Base-by-base conservation (phyloP, 2,113 vertebrate species). In the Eolophus roseicapilla region DNA sequence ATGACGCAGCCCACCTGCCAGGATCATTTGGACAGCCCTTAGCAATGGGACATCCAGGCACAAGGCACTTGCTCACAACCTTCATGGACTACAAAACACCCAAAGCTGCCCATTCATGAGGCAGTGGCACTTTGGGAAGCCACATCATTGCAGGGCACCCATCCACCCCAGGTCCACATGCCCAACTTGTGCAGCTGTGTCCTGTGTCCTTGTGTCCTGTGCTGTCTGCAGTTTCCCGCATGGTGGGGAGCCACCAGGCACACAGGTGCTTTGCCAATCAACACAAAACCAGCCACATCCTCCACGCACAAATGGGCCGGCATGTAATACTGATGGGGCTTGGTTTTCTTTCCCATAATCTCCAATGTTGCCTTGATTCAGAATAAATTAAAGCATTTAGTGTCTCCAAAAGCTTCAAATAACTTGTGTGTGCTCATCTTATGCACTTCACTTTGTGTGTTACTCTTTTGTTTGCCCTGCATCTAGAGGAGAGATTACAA, bases 261-360 rank as follows among this genome's bases (percentile, higher is more conserved):
- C 33, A 14, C 0, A 1, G 49, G 16, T 37, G 64, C 37, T 63
- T 35, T 39, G 77, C 23, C 77, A 67, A 2, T 11, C 17, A 3
- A 39, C 75, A 55, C 28, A 35, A 62, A 64, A 27, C 13, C 49
- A 69, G 25, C 37, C 47, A 15, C 60, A 39, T 28, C 28, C 17
- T 44, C 41, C 60, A 16, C 18, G 13, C 0, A 0, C 10, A 29
- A 55, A 43, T 14, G 14, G 55, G 37, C 43, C 0, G 0, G 18
- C 28, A 43, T 3, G 41, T 27, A 10, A 64, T 35, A 41, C 39
- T 27, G 33, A 18, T 17, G 21, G 18, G 27, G 17, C 25, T 81
- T 41, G 27, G 50, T 11, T 84, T 88, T 70, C 68, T 67, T 18
- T 33, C 59, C 60, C 24, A 8, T 11, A 8, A 31, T 68, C 64